A percentile compares a stretch with the other conserved stretches of the same genome.
These are phyloP conservation scores for Cryptosula pallasiana DNA, from an alignment of 2,888 invertebrate species.

Conservation along the genomic window DNA sequence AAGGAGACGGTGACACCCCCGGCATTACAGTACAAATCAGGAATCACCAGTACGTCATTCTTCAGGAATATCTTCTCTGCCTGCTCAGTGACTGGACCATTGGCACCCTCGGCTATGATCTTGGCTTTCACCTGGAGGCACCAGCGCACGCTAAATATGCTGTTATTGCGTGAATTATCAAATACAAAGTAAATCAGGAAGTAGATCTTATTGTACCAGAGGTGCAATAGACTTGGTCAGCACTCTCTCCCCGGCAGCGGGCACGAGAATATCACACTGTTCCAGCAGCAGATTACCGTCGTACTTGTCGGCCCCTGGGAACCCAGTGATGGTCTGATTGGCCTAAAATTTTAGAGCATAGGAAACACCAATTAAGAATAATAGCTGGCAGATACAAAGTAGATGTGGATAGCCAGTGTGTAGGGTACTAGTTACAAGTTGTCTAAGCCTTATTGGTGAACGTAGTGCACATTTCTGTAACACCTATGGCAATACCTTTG, in stretches of 20 bases:
- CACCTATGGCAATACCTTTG: no score
- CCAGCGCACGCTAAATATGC: no score
- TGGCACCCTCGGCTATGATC: constrained; percentile 93
- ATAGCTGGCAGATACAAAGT: no score
- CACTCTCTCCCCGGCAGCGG: constrained; percentile 85
- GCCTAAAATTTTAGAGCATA: no score
- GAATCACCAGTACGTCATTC: constrained; percentile 81
- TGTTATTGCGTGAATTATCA: no score
- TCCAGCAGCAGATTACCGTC: constrained; percentile 74
- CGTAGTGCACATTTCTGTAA: no score
- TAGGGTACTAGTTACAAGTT: no score
- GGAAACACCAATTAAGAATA: no score
- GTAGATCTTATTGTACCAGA: no score
- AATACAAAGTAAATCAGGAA: no score
- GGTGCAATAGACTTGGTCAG: constrained; percentile 10
- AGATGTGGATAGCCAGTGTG: no score
- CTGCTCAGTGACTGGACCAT: constrained; percentile 92
- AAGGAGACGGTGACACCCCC: constrained; percentile 98
- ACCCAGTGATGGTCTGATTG: constrained; percentile 86
- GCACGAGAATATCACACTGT: constrained; percentile 91
- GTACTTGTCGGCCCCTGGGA: constrained; percentile 84
- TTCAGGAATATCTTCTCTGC: constrained; percentile 85
- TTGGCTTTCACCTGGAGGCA: constrained; percentile 51
- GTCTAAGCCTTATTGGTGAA: no score
- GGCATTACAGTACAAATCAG: constrained; percentile 59